These are phyloP conservation scores for Vicugna pacos DNA, from an alignment of 2,113 vertebrate species.

Conservation along the genomic window DNA sequence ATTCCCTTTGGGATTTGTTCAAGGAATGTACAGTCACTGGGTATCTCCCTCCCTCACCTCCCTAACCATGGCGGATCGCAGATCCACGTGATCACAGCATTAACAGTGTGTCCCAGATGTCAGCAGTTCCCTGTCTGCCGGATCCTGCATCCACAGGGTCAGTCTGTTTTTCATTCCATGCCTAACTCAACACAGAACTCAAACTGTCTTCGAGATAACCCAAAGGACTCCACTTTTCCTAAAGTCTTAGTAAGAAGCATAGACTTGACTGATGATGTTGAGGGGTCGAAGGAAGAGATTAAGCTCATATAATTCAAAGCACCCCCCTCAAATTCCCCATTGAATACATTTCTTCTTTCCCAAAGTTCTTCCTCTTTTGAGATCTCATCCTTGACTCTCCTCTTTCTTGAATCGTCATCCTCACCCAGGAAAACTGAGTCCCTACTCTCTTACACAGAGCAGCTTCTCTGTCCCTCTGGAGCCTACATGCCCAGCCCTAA, in stretches of 20 bases:
- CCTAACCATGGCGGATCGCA: neutral
- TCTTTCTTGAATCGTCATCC: neutral
- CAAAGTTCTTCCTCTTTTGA: slow-evolving; percentile 19
- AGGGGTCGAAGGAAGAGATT: neutral
- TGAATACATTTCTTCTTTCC: neutral
- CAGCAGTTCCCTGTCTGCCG: neutral
- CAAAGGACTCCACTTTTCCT: neutral
- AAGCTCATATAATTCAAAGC: neutral
- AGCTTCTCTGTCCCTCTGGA: neutral
- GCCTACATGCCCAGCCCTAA: neutral
- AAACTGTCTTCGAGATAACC: neutral
- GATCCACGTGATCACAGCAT: neutral
- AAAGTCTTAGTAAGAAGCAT: neutral
- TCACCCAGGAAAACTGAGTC: neutral
- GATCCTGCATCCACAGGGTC: neutral
- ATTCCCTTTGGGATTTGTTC: neutral
- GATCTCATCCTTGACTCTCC: neutral
- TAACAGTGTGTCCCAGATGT: neutral
- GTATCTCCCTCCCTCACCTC: neutral
- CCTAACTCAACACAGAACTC: neutral
- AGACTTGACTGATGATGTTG: neutral
- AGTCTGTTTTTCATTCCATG: neutral
- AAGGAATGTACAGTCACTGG: too few relatives aligned
- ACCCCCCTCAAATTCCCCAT: fast-evolving
- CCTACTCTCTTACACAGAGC: neutral